Base-by-base conservation (phyloP, 2,113 vertebrate genomes). In the Colossoma macropomum region DNA sequence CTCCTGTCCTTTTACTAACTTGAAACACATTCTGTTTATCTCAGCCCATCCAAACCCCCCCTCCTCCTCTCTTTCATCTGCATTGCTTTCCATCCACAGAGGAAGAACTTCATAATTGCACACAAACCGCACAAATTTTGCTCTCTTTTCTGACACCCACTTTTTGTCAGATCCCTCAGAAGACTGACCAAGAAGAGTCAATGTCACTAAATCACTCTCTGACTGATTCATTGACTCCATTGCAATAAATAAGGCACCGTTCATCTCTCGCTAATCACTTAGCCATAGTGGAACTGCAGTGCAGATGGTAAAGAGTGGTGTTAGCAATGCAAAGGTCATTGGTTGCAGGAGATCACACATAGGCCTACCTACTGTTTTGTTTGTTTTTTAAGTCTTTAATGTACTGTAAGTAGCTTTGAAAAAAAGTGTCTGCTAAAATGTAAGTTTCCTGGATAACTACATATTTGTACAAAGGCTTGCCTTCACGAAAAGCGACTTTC, bases 11-110 rank as follows among this genome's bases (percentile, higher is more conserved):
- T 54, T 50, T 52, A 52, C 72, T 65, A 50, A 81, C 70, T 62
- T 48, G 38, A 83, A 86, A 74, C 38, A 48, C 28, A 68, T 80
- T 83, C 25, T 70, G 74, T 75, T 84, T 79, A 48, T 62, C 41
- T 69, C 41, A 70, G 9, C 28, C 52, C 8, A 11, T 59, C 62
- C 70, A 75, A 70, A 41, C 50, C 65, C n/a, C 30, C 54, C 45
- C 38, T 60, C 16, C 23, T 32, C 3, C 23, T 72, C 21, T 75
- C 72, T 59, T 60, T 75, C 30, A 63, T 81, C 75, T 60, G 6
- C n/a, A 66, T 23, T 60, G 50, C 9, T 84, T 81, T 81, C 62
- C 48, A 78, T 75, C 77, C 69, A 30, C 13, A 50, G n/a, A 77
- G 66, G 38, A 62, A 75, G 52, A 59, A 3, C 50, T 56, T 34